A percentile compares a stretch with the other conserved stretches of the same genome.
Evolutionary conservation across 2,888 invertebrate genomes (phyloP).

Genomic region (Drosophila quinaria): DNA sequence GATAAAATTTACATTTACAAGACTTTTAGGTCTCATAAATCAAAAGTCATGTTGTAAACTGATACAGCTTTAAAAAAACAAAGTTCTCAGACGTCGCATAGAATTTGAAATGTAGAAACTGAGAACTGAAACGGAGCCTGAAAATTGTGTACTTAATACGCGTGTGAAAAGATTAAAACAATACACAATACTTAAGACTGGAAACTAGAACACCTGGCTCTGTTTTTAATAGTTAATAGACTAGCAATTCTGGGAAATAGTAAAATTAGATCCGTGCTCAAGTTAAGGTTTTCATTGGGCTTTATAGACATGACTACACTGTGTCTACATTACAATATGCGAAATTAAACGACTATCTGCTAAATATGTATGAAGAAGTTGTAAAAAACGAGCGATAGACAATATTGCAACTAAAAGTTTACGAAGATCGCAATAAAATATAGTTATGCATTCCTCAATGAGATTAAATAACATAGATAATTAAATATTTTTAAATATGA

Average conservation of each 20-base stretch:
- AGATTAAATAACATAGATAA: neutral
- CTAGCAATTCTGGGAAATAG: conserved; percentile 1
- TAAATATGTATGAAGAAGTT: conserved; percentile 2
- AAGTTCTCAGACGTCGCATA: conserved; percentile 26
- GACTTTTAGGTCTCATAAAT: conserved; percentile 33
- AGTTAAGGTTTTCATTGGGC: neutral
- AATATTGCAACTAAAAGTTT: neutral
- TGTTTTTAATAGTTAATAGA: conserved; percentile 12
- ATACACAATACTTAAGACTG: conserved; percentile 12
- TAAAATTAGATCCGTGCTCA: conserved; percentile 1
- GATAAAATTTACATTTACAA: conserved; percentile 12
- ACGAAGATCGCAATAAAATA: neutral
- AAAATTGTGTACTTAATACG: conserved; percentile 32
- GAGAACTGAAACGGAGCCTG: conserved; percentile 22
- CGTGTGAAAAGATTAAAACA: conserved; percentile 50
- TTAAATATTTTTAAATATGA: neutral
- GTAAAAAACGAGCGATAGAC: neutral
- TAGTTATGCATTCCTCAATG: no score
- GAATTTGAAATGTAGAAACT: conserved; percentile 9
- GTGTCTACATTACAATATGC: neutral
- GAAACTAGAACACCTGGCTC: conserved; percentile 31
- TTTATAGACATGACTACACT: conserved; percentile 5
- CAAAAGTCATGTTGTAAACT: conserved; percentile 32
- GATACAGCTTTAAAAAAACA: conserved; percentile 55
- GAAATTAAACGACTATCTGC: conserved; percentile 10